Percentiles rank a stretch among this genome's conserved stretches.
These are phyloP conservation scores for Sander vitreus DNA, from an alignment of 2,113 vertebrate species.

Conservation along the genomic window DNA sequence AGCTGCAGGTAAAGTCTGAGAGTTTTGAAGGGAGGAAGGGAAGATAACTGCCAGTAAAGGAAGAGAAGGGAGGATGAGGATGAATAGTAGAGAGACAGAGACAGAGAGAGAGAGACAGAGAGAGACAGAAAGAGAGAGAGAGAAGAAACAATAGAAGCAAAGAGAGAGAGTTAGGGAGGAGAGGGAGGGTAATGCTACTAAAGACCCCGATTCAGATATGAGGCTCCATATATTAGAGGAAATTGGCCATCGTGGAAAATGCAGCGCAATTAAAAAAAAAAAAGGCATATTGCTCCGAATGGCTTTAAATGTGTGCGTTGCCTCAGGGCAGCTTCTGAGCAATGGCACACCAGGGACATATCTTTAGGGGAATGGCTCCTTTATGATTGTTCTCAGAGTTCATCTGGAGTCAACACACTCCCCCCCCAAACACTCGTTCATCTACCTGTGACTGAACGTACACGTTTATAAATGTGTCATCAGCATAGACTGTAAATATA, in stretches of 20 bases:
- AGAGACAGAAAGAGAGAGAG: no score
- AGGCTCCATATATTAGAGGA: conserved; percentile 28
- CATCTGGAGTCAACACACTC: background rate
- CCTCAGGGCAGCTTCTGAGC: conserved; percentile 1
- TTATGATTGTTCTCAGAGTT: conserved; percentile 3
- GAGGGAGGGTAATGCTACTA: background rate
- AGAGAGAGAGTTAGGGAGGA: background rate
- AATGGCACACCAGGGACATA: background rate
- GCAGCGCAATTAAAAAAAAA: conserved; percentile 44
- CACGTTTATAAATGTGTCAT: background rate
- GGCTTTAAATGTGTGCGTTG: background rate
- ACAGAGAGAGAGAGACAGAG: no score
- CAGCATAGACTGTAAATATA: no score
- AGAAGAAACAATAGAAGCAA: background rate
- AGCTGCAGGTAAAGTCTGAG: conserved; percentile 5
- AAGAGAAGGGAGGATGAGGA: background rate
- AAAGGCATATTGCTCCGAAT: conserved; percentile 14
- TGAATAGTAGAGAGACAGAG: background rate
- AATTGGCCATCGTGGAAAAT: conserved; percentile 52
- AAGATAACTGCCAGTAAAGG: background rate
- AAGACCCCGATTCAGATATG: conserved; percentile 1
- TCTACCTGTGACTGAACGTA: no score
- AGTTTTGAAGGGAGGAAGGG: background rate
- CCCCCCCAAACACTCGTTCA: background rate
- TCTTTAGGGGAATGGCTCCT: background rate